Percentiles rank a stretch among this genome's conserved stretches.
These are phyloP conservation scores for Luscinia megarhynchos DNA, from an alignment of 2,797 vertebrate genomes.

Conservation along the genomic window DNA sequence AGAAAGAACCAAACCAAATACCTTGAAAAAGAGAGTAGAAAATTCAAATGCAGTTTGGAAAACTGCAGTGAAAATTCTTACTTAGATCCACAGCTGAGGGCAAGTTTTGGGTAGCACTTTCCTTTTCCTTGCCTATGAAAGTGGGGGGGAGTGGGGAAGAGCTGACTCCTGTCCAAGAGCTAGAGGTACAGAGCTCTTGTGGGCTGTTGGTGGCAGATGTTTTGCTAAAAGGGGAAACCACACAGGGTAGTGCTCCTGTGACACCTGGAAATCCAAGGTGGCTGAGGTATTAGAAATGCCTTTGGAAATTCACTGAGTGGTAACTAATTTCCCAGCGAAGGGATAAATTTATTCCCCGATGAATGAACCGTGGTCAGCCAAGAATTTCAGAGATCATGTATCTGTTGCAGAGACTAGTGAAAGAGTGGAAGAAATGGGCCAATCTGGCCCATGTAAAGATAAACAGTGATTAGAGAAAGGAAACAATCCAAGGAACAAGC, in stretches of 20 bases:
- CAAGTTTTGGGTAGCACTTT: background rate
- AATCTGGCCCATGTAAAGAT: constrained; percentile 65
- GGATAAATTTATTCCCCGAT: constrained; percentile 24
- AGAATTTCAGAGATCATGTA: constrained; percentile 45
- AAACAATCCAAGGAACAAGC: constrained; percentile 71
- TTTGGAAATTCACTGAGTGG: background rate
- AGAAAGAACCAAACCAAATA: background rate
- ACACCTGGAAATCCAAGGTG: background rate
- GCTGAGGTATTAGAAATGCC: background rate
- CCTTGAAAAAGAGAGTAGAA: background rate
- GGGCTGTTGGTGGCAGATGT: background rate
- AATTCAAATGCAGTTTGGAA: background rate
- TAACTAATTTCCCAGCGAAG: background rate
- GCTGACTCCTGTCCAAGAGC: background rate
- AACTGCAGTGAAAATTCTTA: background rate
- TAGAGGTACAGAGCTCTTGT: background rate
- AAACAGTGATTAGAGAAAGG: constrained; percentile 72
- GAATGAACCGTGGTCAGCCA: constrained; percentile 44
- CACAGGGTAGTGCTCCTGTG: rapidly evolving
- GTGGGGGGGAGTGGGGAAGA: background rate
- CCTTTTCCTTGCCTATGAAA: background rate
- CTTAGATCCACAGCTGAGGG: background rate
- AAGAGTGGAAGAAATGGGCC: constrained; percentile 60
- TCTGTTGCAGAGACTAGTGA: constrained; percentile 41
- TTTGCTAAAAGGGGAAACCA: background rate